A percentile compares a stretch with the other conserved stretches of the same genome.
Evolutionary conservation across 2,888 invertebrate species (phyloP).

Genomic region (Oscheius sp.): DNA sequence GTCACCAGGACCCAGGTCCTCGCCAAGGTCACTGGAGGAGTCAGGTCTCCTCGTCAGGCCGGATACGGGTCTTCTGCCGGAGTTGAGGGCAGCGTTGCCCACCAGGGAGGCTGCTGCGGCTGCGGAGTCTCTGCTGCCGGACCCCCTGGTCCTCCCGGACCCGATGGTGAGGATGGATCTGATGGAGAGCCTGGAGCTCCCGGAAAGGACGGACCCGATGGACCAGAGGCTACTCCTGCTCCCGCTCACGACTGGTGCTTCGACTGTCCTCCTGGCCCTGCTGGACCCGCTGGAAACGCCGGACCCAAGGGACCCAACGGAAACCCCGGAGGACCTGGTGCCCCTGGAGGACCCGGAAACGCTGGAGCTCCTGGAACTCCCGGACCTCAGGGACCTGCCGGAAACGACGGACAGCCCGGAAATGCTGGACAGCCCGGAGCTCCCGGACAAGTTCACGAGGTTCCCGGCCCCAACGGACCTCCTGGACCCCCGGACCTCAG

Average conservation of each 20-base stretch:
- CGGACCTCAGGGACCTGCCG: conserved; percentile 59
- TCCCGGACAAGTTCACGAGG: conserved; percentile 34
- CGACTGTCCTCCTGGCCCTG: conserved; percentile 63
- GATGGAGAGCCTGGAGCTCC: conserved; percentile 59
- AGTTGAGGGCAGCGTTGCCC: conserved; percentile 39
- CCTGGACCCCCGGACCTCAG: conserved; percentile 59
- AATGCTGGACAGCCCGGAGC: conserved; percentile 55
- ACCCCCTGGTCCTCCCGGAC: conserved; percentile 46
- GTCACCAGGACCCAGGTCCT: conserved; percentile 65
- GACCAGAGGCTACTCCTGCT: conserved; percentile 62
- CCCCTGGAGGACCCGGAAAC: conserved; percentile 63
- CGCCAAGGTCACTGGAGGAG: conserved; percentile 60
- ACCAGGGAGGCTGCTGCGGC: conserved; percentile 40
- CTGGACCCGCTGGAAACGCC: conserved; percentile 60
- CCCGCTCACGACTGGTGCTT: conserved; percentile 61
- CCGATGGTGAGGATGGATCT: conserved; percentile 37
- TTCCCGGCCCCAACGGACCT: conserved; percentile 60
- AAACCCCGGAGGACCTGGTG: conserved; percentile 62
- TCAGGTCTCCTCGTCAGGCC: conserved; percentile 57
- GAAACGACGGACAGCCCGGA: conserved; percentile 61
- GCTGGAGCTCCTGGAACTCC: conserved; percentile 61
- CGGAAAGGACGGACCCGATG: conserved; percentile 66
- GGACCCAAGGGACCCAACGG: conserved; percentile 65
- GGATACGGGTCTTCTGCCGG: conserved; percentile 56
- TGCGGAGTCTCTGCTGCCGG: conserved; percentile 40